A percentile compares a stretch with the other conserved stretches of the same genome.
Evolutionary conservation across 2,113 vertebrate species (phyloP).

Genomic region (Grammomys dolichurus): DNA sequence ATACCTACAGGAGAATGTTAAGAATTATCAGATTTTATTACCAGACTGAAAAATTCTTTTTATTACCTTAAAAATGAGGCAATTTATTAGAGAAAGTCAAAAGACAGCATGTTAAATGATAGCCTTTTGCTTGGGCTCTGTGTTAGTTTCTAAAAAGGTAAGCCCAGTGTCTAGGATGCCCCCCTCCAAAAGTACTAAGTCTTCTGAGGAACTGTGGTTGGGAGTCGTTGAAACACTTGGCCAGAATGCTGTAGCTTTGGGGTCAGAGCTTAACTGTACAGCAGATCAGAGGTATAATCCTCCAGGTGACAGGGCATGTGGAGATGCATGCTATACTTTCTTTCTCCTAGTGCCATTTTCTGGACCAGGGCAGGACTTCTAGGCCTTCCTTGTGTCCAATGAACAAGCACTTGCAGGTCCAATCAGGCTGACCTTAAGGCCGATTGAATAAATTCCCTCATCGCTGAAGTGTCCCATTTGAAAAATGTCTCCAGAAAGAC

Average conservation of each 20-base stretch:
- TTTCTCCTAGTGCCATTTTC: no score
- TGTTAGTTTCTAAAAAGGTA: neutral
- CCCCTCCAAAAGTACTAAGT: neutral
- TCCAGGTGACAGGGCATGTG: neutral
- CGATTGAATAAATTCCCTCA: neutral
- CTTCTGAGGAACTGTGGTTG: neutral
- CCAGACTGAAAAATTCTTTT: neutral
- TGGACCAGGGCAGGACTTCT: neutral
- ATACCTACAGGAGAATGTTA: neutral
- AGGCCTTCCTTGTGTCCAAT: neutral
- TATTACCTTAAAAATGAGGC: constrained; percentile 29
- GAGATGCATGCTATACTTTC: neutral
- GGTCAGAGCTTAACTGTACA: neutral
- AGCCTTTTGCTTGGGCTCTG: constrained; percentile 1
- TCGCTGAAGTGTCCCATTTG: neutral
- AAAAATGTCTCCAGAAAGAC: neutral
- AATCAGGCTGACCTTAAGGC: neutral
- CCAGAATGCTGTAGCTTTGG: neutral
- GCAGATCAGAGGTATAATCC: neutral
- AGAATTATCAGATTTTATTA: neutral
- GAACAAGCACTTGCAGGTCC: neutral
- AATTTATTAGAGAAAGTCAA: constrained; percentile 6
- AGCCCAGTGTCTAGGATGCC: neutral
- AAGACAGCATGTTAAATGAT: neutral
- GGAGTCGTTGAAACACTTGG: neutral